Evolutionary conservation across 1,140 invertebrate species (phyloP).

Genomic region (Hyles vespertilio): DNA sequence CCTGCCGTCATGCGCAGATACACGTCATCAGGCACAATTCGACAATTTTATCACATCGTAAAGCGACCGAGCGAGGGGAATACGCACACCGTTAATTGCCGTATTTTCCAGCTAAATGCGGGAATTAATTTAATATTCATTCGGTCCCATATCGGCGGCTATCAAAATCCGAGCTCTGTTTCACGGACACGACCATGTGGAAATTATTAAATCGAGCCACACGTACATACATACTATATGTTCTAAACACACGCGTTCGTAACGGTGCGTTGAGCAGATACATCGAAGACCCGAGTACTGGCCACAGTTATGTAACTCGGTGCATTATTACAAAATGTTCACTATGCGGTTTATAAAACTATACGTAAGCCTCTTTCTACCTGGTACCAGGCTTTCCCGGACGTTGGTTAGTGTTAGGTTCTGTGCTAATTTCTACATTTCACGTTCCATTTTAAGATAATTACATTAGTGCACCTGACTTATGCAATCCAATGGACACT

Average conservation of each 20-base stretch:
- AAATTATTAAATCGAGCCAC: slow-evolving; percentile 11
- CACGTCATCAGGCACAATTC: slow-evolving; percentile 24
- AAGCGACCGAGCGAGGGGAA: slow-evolving; percentile 24
- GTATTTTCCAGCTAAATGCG: slow-evolving; percentile 36
- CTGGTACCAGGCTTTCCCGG: too few species aligned
- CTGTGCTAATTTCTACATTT: too few species aligned
- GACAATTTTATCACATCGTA: slow-evolving; percentile 47
- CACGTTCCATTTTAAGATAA: too few species aligned
- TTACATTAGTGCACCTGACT: too few species aligned
- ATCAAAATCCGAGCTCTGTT: slow-evolving; percentile 26
- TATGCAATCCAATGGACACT: too few species aligned
- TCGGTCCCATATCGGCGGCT: slow-evolving; percentile 29
- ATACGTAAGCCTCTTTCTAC: too few species aligned
- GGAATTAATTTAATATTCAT: slow-evolving; percentile 48
- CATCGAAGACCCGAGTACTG: too few species aligned
- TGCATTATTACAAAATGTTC: too few species aligned
- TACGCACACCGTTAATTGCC: slow-evolving; percentile 34
- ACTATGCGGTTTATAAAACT: too few species aligned
- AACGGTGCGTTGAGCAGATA: not conserved
- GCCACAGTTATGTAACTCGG: too few species aligned
- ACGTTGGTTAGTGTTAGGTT: too few species aligned
- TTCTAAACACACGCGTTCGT: too few species aligned
- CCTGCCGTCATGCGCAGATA: slow-evolving; percentile 14
- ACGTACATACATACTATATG: not conserved
- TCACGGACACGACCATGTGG: slow-evolving; percentile 3